Conservation (phyloP, 2,113 vertebrate species). For the Pagrus major region DNA sequence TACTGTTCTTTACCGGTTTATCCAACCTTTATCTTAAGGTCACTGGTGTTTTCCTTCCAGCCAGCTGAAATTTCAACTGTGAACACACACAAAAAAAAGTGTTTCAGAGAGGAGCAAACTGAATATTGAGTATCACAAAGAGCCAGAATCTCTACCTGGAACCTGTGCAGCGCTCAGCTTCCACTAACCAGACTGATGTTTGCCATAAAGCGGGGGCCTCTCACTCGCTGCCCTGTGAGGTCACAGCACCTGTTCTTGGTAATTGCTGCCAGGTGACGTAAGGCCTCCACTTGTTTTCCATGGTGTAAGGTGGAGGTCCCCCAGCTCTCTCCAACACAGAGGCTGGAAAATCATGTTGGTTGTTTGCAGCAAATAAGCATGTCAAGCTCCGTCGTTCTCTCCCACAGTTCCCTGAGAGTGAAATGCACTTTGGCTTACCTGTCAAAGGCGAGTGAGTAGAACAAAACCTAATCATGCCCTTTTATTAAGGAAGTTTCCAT, state of each 20-base stretch:
- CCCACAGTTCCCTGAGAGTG: slow-evolving; percentile 10
- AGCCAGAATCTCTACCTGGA: slow-evolving; percentile 35
- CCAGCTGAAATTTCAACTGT: slow-evolving; percentile 15
- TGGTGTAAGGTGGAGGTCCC: slow-evolving; percentile 49
- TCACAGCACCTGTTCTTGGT: slow-evolving; percentile 77
- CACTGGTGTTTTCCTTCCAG: slow-evolving; percentile 35
- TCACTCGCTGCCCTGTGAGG: slow-evolving; percentile 64
- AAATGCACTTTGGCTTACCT: slow-evolving; percentile 6
- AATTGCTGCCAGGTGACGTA: slow-evolving; percentile 69
- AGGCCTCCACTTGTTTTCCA: slow-evolving; percentile 69
- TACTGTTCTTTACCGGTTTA: slow-evolving; percentile 30
- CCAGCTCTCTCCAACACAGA: background rate
- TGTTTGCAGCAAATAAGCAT: slow-evolving; percentile 41
- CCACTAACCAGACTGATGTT: slow-evolving; percentile 41
- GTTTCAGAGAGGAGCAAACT: slow-evolving; percentile 11
- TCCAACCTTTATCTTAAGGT: slow-evolving; percentile 46
- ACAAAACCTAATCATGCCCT: background rate
- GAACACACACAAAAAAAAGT: background rate
- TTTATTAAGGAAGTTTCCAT: background rate
- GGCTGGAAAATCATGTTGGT: slow-evolving; percentile 31
- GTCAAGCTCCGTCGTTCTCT: slow-evolving; percentile 24
- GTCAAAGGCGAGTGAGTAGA: background rate
- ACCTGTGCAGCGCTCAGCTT: background rate
- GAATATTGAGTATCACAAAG: slow-evolving; percentile 44
- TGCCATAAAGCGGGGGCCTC: slow-evolving; percentile 52